phyloP scores from a whole-genome alignment of 2,888 invertebrate genomes.

The Leptinotarsa juncta region DNA sequence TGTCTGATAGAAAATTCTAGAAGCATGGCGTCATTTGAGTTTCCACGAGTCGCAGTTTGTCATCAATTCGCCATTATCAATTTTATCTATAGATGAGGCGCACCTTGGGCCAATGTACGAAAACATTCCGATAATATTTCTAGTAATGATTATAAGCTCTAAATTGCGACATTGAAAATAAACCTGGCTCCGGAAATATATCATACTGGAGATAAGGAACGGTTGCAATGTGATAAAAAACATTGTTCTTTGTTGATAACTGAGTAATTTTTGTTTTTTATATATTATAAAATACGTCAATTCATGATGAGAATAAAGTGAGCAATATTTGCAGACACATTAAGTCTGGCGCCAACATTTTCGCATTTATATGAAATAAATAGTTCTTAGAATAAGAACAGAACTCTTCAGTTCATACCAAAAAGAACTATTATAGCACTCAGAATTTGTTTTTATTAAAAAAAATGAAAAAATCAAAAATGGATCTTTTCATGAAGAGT shows the following conservation, averaged over 20 bases:
- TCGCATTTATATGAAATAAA: not conserved
- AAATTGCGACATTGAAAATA: slow-evolving; percentile 12
- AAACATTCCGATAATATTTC: not conserved
- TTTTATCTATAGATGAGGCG: slow-evolving; percentile 8
- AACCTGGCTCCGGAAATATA: slow-evolving; percentile 25
- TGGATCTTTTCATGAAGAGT: too few relatives aligned
- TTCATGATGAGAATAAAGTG: not conserved
- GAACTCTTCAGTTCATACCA: too few relatives aligned
- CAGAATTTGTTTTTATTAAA: too few relatives aligned
- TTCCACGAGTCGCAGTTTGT: not conserved
- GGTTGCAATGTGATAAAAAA: slow-evolving; percentile 8
- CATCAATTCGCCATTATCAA: not conserved
- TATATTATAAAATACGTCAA: slow-evolving; percentile 17
- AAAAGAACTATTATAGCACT: too few relatives aligned
- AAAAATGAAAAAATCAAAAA: too few relatives aligned
- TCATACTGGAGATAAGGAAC: slow-evolving; percentile 3
- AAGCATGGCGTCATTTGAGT: not conserved
- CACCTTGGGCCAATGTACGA: slow-evolving; percentile 2
- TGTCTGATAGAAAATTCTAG: not conserved
- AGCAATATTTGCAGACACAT: slow-evolving; percentile 13
- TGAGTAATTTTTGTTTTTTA: slow-evolving; percentile 9
- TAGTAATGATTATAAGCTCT: not conserved
- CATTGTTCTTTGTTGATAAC: slow-evolving; percentile 9
- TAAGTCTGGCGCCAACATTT: not conserved
- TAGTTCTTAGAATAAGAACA: too few relatives aligned